A percentile compares a stretch with the other conserved stretches of the same genome.
phyloP scores from a whole-genome alignment of 2,113 vertebrate species.

The Thermophis baileyi region DNA sequence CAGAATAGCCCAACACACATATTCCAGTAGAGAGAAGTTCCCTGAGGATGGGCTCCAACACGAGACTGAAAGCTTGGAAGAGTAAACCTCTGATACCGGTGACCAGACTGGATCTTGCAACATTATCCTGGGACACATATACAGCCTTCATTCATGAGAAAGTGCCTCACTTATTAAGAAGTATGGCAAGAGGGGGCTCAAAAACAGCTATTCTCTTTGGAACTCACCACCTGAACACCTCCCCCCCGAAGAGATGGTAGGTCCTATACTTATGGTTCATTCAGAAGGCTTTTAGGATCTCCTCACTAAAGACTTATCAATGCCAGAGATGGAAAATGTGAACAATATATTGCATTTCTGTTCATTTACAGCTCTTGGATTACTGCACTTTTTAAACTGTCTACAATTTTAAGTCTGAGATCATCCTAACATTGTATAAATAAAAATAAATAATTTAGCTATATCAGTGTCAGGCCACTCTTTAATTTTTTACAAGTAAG shows the following conservation, averaged over 20 bases:
- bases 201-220: neutral
- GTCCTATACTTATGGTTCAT: neutral
- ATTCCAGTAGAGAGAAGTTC: neutral
- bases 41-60: neutral
- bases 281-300: neutral
- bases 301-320: neutral
- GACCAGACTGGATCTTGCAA: neutral
- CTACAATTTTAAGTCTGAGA: neutral
- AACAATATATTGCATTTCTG: neutral
- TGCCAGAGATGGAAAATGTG: neutral
- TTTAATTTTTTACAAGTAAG: neutral
- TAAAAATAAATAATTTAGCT: neutral
- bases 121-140: neutral
- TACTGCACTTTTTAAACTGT: neutral
- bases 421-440: neutral
- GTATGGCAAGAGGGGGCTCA: neutral
- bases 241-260: too few relatives aligned
- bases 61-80: neutral
- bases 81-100: neutral
- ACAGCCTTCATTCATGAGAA: neutral
- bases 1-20: neutral
- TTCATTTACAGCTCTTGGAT: neutral
- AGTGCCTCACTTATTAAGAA: neutral
- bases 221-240: neutral
- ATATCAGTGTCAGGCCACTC: neutral